Evolutionary conservation across 2,113 vertebrate species (phyloP), one percentile per base, ranked within the genome.

Genomic region (Chlamydotis undulata): DNA sequence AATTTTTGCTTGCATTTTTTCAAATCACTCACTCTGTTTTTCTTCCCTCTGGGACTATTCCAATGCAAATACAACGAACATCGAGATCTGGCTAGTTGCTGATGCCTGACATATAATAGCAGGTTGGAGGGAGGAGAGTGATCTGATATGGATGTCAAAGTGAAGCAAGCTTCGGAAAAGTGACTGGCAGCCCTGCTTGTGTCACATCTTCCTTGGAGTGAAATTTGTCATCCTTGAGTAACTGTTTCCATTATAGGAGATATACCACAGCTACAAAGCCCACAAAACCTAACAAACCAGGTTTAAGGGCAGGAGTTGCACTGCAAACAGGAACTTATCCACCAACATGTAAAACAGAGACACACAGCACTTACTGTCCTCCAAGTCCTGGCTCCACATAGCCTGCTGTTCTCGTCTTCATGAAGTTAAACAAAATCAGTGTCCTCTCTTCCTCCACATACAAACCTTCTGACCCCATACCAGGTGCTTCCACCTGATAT

Each of bases 71-170:
- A 49, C 8, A 43, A 33, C 22, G 47, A 55, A 41, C 37, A 71
- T 8, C 0, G 0, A 65, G 55, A 73, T 64, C 18, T 64, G 2
- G 1, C 19, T 18, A 77, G 19, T 31, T 2, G 2, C 25, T 55
- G 11, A 9, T 35, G 33, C 17, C 79, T 59, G 52, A 31, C 13
- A 4, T 25, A 7, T 9, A 55, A 43, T 13, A 84, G 50, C 47
- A 73, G 5, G 9, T 14, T 2, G 2, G 60, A 82, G 31, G 17
- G n/a, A 77, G 7, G 3, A 4, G 8, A 37, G 9, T 16, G 17
- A 26, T 82, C 57, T 35, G n/a, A 71, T 83, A 71, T 19, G 10
- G 23, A 57, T 1, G 2, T 59, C 29, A 75, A 79, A 75, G 39
- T 0, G 2, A 65, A 65, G 19, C 12, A 39, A 8, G 7, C 52